phyloP scores from a whole-genome alignment of 2,888 invertebrate genomes.

The Drosophila peninsularis region DNA sequence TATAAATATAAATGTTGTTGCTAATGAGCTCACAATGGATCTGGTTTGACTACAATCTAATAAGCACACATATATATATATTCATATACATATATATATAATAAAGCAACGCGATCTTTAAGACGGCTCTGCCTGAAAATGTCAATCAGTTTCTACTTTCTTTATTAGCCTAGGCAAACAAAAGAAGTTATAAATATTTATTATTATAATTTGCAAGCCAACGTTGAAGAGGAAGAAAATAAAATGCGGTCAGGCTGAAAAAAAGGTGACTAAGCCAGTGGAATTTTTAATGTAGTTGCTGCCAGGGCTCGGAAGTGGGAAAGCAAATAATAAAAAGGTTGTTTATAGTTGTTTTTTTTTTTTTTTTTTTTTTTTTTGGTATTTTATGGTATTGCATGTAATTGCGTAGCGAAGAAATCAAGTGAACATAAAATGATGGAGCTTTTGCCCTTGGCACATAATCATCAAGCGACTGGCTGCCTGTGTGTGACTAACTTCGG shows the following conservation, averaged over 20 bases:
- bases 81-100: background rate
- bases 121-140: slow-evolving; percentile 13
- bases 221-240: slow-evolving; percentile 13
- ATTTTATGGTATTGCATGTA: slow-evolving; percentile 30
- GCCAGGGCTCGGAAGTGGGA: slow-evolving; percentile 21
- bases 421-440: slow-evolving; percentile 40
- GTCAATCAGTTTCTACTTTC: slow-evolving; percentile 60
- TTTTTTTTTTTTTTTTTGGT: background rate
- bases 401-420: slow-evolving; percentile 37
- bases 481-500: slow-evolving; percentile 75
- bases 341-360: slow-evolving; percentile 4
- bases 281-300: slow-evolving; percentile 43
- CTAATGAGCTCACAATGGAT: slow-evolving; percentile 46
- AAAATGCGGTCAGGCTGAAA: slow-evolving; percentile 62
- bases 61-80: slow-evolving; percentile 1
- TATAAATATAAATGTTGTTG: slow-evolving; percentile 8
- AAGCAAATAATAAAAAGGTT: slow-evolving; percentile 7
- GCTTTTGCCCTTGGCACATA: slow-evolving; percentile 73
- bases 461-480: slow-evolving; percentile 41
- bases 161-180: slow-evolving; percentile 49
- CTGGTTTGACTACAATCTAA: slow-evolving; percentile 73
- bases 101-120: slow-evolving; percentile 6
- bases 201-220: slow-evolving; percentile 43
- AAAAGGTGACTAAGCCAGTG: slow-evolving; percentile 61
- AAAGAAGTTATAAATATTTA: slow-evolving; percentile 59